These are phyloP conservation scores for Caenorhabditis tropicalis DNA, from an alignment of 1,140 invertebrate genomes.

Conservation along the genomic window DNA sequence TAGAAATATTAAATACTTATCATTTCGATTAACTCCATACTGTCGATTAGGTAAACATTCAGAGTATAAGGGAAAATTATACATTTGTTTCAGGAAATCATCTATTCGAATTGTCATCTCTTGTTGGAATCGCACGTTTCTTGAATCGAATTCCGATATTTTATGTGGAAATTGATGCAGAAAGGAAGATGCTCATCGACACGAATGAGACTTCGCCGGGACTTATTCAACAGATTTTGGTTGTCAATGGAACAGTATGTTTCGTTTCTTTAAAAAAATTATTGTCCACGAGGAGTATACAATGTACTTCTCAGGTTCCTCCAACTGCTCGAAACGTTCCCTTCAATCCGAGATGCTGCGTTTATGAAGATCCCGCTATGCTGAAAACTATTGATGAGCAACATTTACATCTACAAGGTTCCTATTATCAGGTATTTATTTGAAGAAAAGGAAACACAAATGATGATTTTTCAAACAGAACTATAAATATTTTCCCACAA, in stretches of 20 bases:
- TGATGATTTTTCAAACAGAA: background rate
- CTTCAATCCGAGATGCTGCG: background rate
- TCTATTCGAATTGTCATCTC: background rate
- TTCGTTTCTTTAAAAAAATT: background rate
- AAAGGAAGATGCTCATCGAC: background rate
- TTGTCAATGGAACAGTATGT: background rate
- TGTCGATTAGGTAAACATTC: too few relatives aligned
- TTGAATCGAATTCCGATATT: background rate
- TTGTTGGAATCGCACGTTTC: background rate
- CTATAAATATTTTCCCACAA: background rate
- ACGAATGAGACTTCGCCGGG: background rate
- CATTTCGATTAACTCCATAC: too few relatives aligned
- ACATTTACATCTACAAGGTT: background rate
- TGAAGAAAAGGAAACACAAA: background rate
- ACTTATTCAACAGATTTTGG: background rate
- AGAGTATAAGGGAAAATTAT: too few relatives aligned
- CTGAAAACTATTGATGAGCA: background rate
- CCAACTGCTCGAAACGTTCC: background rate
- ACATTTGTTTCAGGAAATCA: background rate
- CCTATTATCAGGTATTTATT: background rate
- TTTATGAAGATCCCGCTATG: background rate
- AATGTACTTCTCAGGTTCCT: background rate
- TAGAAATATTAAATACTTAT: too few relatives aligned
- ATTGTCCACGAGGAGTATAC: background rate
- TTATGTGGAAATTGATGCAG: background rate